Conservation (phyloP, 2,888 invertebrate genomes). For the Hirtodrosophila cameraria region DNA sequence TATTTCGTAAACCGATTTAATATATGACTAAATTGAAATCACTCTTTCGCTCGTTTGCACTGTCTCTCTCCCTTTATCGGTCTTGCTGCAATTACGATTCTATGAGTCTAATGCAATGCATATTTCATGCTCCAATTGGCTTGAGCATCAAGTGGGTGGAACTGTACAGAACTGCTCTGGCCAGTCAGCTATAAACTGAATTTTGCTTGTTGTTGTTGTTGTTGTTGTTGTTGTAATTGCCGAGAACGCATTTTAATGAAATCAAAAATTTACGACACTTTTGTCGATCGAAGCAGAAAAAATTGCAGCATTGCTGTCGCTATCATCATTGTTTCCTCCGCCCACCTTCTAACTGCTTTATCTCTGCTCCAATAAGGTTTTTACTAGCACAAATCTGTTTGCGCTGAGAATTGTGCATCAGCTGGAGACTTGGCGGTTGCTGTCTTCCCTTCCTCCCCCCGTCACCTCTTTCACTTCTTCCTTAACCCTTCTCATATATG, state of each 20-base stretch:
- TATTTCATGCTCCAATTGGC: slow-evolving; percentile 65
- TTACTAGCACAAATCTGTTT: slow-evolving; percentile 53
- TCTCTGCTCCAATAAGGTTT: slow-evolving; percentile 3
- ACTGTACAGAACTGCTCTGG: not conserved
- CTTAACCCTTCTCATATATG: slow-evolving; percentile 45
- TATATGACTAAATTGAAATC: too few species aligned
- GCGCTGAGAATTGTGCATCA: slow-evolving; percentile 55
- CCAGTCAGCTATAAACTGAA: not conserved
- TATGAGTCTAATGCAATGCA: slow-evolving; percentile 41
- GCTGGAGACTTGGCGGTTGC: slow-evolving; percentile 20
- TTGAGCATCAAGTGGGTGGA: not conserved
- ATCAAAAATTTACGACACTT: slow-evolving; percentile 69
- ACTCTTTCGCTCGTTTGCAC: too few species aligned
- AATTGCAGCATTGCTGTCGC: slow-evolving; percentile 26
- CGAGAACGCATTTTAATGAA: slow-evolving; percentile 64
- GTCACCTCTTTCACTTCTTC: not conserved
- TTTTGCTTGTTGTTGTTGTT: not conserved
- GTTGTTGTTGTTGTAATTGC: slow-evolving; percentile 24
- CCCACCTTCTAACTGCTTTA: not conserved
- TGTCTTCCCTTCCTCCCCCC: not conserved
- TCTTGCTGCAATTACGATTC: slow-evolving; percentile 33
- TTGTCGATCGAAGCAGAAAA: slow-evolving; percentile 68
- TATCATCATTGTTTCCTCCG: slow-evolving; percentile 3
- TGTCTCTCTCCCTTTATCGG: too few species aligned
- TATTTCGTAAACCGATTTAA: too few species aligned